Percentiles rank a stretch among this genome's conserved stretches.
phyloP scores from a whole-genome alignment of 2,888 invertebrate genomes.

The Chaetoderma sp. region DNA sequence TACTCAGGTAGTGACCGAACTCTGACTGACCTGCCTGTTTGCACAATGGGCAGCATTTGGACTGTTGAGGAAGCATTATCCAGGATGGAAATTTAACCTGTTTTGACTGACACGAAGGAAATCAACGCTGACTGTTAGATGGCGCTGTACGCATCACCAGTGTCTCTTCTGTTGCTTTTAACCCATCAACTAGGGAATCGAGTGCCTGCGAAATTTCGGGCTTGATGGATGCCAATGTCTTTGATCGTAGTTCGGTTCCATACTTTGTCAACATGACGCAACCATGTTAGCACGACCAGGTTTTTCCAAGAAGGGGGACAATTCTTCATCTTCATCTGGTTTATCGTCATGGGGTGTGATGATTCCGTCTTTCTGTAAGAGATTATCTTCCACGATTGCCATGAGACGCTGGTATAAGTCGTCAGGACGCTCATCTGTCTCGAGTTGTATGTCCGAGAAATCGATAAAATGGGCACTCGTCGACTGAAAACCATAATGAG shows the following conservation, averaged over 20 bases:
- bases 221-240: not conserved
- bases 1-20: not conserved
- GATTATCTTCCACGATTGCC: conserved; percentile 25
- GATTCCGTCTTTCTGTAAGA: not conserved
- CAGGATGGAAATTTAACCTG: no score
- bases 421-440: conserved; percentile 25
- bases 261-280: conserved; percentile 8
- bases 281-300: conserved; percentile 11
- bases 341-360: conserved; percentile 20
- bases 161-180: no score
- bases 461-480: conserved; percentile 24
- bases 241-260: not conserved
- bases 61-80: no score
- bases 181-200: conserved; percentile 17
- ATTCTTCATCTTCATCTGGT: conserved; percentile 18
- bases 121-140: no score
- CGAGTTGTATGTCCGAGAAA: conserved; percentile 13
- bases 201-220: conserved; percentile 5
- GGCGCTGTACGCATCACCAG: not conserved
- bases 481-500: conserved; percentile 17
- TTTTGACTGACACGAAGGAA: no score
- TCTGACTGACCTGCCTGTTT: no score
- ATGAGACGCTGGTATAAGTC: conserved; percentile 25
- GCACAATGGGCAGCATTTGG: no score
- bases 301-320: conserved; percentile 23